A percentile compares a stretch with the other conserved stretches of the same genome.
Conservation (phyloP, 2,888 invertebrate genomes). For the Fragum fragum region DNA sequence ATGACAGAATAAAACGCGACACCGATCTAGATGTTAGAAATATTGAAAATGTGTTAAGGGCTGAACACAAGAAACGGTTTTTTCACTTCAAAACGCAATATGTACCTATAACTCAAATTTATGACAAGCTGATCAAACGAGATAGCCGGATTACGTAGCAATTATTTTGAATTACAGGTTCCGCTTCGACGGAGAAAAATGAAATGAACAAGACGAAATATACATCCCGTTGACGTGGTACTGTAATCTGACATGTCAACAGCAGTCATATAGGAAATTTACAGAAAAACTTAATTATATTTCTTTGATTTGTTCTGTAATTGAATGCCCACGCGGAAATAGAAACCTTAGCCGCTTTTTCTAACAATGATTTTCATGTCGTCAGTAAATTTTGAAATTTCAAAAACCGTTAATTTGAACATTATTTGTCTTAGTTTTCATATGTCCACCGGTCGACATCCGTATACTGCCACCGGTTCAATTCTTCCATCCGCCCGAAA, state of each 20-base stretch:
- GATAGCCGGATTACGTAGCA: constrained; percentile 28
- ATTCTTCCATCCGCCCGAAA: no score
- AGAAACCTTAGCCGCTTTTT: no score
- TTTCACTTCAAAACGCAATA: constrained; percentile 23
- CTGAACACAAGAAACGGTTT: background rate
- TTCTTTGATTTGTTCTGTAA: no score
- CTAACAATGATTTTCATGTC: no score
- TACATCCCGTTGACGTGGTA: constrained; percentile 1
- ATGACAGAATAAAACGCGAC: no score
- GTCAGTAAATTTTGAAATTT: no score
- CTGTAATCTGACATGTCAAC: background rate
- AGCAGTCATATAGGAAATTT: background rate
- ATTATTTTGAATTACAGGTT: constrained; percentile 29
- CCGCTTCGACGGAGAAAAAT: constrained; percentile 7
- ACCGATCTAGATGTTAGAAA: background rate
- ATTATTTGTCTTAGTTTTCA: no score
- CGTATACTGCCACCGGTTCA: no score
- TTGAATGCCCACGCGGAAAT: no score
- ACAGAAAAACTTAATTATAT: background rate
- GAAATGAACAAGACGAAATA: constrained; percentile 15
- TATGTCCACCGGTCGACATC: no score
- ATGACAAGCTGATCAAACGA: constrained; percentile 27
- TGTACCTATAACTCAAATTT: constrained; percentile 30
- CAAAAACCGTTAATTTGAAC: no score
- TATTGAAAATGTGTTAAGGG: background rate